Conservation (phyloP, 2,797 vertebrate species). For the Micromesistius poutassou region DNA sequence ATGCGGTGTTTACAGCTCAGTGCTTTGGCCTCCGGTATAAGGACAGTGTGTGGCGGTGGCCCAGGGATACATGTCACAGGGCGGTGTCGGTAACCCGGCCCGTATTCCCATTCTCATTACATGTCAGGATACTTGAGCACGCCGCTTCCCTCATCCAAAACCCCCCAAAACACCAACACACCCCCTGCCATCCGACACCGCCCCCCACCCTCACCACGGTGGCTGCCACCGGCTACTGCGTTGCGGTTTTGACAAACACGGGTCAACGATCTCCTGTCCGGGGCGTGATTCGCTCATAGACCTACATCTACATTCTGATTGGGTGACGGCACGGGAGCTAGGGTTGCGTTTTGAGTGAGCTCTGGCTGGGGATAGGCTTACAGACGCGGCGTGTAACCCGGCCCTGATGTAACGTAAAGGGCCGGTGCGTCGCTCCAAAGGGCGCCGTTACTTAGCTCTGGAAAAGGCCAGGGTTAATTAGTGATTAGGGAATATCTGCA, state of each 20-base stretch:
- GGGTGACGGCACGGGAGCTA: constrained; percentile 18
- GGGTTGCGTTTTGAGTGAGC: constrained; percentile 38
- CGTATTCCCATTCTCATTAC: constrained; percentile 52
- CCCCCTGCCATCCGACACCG: constrained; percentile 55
- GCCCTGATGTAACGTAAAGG: constrained; percentile 30
- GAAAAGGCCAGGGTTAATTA: constrained; percentile 58
- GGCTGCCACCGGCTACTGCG: background rate
- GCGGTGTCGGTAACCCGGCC: constrained; percentile 31
- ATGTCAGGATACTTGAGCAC: constrained; percentile 52
- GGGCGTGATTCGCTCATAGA: constrained; percentile 45
- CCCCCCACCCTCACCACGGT: constrained; percentile 14
- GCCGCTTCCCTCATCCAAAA: constrained; percentile 41
- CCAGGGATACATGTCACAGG: background rate
- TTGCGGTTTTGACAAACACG: background rate
- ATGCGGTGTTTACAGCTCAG: background rate
- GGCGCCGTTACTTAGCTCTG: constrained; percentile 42
- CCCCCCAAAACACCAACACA: constrained; percentile 29
- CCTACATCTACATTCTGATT: constrained; percentile 59
- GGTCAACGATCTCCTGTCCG: constrained; percentile 55
- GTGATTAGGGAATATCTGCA: constrained; percentile 42
- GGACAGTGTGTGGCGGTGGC: background rate
- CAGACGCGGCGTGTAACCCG: constrained; percentile 47
- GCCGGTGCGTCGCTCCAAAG: constrained; percentile 52
- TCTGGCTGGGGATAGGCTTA: constrained; percentile 48
- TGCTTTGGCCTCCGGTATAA: background rate